Evolutionary conservation across 2,113 vertebrate species (phyloP).

Genomic region (Larimichthys crocea): DNA sequence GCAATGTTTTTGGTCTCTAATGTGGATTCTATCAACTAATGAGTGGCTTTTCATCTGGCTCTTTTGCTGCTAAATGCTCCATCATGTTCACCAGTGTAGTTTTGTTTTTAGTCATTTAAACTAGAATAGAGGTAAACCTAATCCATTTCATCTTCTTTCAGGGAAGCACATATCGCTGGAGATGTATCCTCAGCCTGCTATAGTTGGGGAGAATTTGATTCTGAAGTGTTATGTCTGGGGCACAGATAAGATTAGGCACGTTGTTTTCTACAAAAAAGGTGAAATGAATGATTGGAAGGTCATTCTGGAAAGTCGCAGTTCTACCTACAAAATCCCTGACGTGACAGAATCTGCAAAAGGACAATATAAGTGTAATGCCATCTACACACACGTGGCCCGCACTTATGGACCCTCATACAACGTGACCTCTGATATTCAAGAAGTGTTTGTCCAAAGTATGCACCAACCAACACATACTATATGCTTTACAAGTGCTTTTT

Average conservation of each 20-base stretch:
- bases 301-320: fast-evolving
- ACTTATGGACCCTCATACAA: fast-evolving
- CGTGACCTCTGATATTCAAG: constrained; percentile 31
- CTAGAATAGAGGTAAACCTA: neutral
- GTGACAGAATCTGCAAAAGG: constrained; percentile 8
- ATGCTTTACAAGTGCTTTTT: too few species aligned
- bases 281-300: fast-evolving
- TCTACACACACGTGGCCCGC: neutral
- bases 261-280: constrained; percentile 36
- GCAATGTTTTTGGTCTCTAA: neutral
- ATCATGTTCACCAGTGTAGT: neutral
- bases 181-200: constrained; percentile 44
- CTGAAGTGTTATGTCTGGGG: constrained; percentile 57
- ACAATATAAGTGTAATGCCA: constrained; percentile 43
- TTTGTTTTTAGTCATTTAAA: neutral
- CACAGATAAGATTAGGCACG: fast-evolving
- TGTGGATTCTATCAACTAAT: too few species aligned
- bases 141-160: constrained; percentile 20
- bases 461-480: neutral
- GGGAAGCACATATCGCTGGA: constrained; percentile 46
- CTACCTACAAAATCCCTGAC: fast-evolving
- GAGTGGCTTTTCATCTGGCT: neutral
- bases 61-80: neutral
- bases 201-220: constrained; percentile 40
- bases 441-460: constrained; percentile 49